phyloP scores from a whole-genome alignment of 1,140 invertebrate genomes.

The Pissodes strobi region DNA sequence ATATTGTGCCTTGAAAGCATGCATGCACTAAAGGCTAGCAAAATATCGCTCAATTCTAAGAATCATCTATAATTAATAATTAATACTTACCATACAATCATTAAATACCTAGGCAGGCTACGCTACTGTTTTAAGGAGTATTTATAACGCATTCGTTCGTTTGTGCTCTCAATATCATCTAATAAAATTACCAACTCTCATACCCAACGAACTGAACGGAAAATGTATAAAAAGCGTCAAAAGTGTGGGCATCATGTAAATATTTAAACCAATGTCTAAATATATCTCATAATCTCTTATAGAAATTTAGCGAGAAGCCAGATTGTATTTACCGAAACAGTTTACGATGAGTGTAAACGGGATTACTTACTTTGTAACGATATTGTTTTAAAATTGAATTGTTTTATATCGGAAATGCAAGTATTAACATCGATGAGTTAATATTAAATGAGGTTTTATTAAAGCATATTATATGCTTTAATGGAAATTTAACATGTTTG shows the following conservation, averaged over 20 bases:
- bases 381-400: constrained; percentile 14
- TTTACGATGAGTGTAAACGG: constrained; percentile 12
- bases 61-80: too few species aligned
- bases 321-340: constrained; percentile 18
- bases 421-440: too few species aligned
- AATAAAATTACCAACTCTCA: constrained; percentile 20
- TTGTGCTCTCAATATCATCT: constrained; percentile 12
- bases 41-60: too few species aligned
- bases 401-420: too few species aligned
- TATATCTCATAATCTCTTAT: constrained; percentile 25
- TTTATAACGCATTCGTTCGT: constrained; percentile 13
- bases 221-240: constrained; percentile 23
- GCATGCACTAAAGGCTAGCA: too few species aligned
- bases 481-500: too few species aligned
- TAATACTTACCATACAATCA: too few species aligned
- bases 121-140: background rate
- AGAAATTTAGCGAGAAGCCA: constrained; percentile 20
- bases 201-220: constrained; percentile 10
- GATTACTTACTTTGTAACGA: constrained; percentile 15
- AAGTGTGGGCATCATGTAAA: constrained; percentile 20
- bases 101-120: too few species aligned
- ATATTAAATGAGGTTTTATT: too few species aligned
- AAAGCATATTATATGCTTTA: too few species aligned
- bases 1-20: too few species aligned
- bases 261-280: constrained; percentile 26